A percentile compares a stretch with the other conserved stretches of the same genome.
phyloP scores from a whole-genome alignment of 2,888 invertebrate genomes.

The Epirrita christyi region DNA sequence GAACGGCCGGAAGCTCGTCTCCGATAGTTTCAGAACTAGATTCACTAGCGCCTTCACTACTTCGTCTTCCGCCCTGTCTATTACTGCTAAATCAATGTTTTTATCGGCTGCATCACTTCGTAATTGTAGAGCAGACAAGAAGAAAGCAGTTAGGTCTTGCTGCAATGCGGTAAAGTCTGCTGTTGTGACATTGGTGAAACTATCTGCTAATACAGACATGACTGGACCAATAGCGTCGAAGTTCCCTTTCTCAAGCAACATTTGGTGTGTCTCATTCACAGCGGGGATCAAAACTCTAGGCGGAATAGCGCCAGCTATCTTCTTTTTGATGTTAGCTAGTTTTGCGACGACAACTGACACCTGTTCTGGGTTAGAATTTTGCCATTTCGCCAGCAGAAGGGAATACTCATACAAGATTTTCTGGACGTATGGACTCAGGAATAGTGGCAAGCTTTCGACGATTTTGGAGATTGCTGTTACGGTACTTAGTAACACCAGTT shows the following conservation, averaged over 20 bases:
- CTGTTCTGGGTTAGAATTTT: constrained; percentile 75
- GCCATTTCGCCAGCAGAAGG: constrained; percentile 83
- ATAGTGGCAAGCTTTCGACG: constrained; percentile 91
- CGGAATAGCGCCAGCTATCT: constrained; percentile 88
- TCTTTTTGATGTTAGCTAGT: constrained; percentile 86
- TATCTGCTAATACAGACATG: constrained; percentile 91
- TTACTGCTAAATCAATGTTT: constrained; percentile 58
- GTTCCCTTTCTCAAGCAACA: constrained; percentile 84
- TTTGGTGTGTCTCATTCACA: constrained; percentile 86
- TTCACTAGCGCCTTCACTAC: constrained; percentile 91
- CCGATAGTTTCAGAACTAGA: constrained; percentile 94
- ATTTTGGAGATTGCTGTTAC: constrained; percentile 93
- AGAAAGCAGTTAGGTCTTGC: constrained; percentile 89
- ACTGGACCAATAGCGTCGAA: constrained; percentile 88
- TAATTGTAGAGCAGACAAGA: constrained; percentile 89
- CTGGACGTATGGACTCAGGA: constrained; percentile 93
- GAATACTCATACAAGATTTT: constrained; percentile 88
- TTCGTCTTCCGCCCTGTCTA: constrained; percentile 88
- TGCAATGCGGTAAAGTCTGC: constrained; percentile 88
- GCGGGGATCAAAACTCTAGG: constrained; percentile 91
- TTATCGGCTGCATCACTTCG: constrained; percentile 81
- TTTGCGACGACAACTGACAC: constrained; percentile 83
- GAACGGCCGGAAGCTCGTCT: constrained; percentile 94
- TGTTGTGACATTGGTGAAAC: constrained; percentile 86
- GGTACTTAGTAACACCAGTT: constrained; percentile 88